Conservation (phyloP, 2,888 invertebrate genomes). For the Trilocha varians region DNA sequence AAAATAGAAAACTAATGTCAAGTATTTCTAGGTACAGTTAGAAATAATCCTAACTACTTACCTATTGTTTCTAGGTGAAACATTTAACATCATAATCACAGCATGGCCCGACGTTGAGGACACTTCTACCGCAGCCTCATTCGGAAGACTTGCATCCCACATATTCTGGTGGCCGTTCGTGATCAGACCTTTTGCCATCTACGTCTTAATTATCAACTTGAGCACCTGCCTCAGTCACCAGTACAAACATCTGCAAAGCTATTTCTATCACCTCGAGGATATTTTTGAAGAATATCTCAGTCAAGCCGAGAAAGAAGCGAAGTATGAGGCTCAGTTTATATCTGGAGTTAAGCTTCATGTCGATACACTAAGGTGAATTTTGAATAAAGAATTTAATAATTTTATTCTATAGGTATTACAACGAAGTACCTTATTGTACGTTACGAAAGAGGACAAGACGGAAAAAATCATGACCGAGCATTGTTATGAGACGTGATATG, state of each 20-base stretch:
- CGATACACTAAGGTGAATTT: slow-evolving; percentile 32
- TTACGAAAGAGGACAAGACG: too few species aligned
- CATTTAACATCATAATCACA: slow-evolving; percentile 32
- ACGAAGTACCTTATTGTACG: too few species aligned
- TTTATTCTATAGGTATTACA: too few species aligned
- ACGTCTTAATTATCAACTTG: slow-evolving; percentile 22
- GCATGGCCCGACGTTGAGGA: slow-evolving; percentile 36
- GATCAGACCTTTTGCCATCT: slow-evolving; percentile 18
- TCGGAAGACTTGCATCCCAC: slow-evolving; percentile 21
- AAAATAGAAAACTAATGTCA: neutral
- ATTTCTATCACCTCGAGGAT: slow-evolving; percentile 17
- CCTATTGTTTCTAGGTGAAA: slow-evolving; percentile 15
- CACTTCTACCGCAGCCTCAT: slow-evolving; percentile 15
- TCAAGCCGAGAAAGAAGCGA: slow-evolving; percentile 24
- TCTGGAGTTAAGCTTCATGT: slow-evolving; percentile 36
- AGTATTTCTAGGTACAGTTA: too few species aligned
- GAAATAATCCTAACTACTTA: neutral
- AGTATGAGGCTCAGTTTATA: slow-evolving; percentile 30
- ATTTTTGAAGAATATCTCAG: slow-evolving; percentile 15
- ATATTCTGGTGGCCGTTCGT: slow-evolving; percentile 32
- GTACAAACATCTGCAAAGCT: slow-evolving; percentile 23
- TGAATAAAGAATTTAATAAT: too few species aligned
- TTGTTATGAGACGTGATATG: too few species aligned
- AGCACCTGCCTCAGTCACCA: slow-evolving; percentile 26
- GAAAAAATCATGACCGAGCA: too few species aligned